Evolutionary conservation across 2,888 invertebrate genomes (phyloP), one percentile per base, ranked within the genome.

Genomic region (Rapana venosa): DNA sequence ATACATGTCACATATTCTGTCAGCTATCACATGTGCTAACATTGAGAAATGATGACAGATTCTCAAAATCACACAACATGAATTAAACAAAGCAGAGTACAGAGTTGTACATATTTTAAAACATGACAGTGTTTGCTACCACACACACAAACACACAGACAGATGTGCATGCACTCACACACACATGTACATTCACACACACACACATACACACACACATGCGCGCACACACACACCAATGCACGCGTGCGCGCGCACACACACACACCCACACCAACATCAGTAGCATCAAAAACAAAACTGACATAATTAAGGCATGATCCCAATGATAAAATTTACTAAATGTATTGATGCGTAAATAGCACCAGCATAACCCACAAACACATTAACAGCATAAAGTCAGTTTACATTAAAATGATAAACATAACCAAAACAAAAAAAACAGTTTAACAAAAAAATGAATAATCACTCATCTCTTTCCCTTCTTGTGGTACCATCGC

Each of bases 121-220:
- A 61, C 61, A 61, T 17, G 17, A 11, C 11, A 11, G 17, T 15
- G 61, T 17, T 61, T 17, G 61, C 77, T 4, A 30, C 30, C 32
- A 77, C 77, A 77, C 77, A 77, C 32, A 77, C 77, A 77, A 30
- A 77, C 77, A 32, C 77, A 77, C 77, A 22, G 32, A 79, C 77
- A 79, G 32, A 79, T 32, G 32, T 2, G 20, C 32, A 30, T 6
- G 2, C 77, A 79, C 32, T 6, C 77, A 79, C 77, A 32, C 35
- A 32, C 32, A 79, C 6, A 22, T 5, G 11, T 20, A 15, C 32
- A 79, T 2, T 0, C 77, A 79, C 77, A 79, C 77, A 2, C 77
- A 79, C 32, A 77, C 77, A 77, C 13, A 77, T 20, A 32, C 32
- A 13, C 35, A 32, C 77, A 13, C 32, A 79, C 77, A 0, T 32